Conservation (phyloP, 2,113 vertebrate species). For the Pholis gunnellus region DNA sequence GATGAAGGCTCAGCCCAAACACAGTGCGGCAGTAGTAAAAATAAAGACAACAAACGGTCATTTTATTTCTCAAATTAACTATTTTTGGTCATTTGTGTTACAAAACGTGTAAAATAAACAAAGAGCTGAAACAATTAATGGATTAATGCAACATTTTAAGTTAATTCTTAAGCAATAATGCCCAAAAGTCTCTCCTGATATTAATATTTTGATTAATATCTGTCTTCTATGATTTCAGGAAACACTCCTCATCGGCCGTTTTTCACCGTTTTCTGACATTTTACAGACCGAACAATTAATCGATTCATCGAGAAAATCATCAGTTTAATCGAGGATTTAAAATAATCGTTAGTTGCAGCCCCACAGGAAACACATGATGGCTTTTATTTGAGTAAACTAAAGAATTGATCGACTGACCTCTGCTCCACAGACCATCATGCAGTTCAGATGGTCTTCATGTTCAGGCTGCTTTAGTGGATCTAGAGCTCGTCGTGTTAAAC, state of each 20-base stretch:
- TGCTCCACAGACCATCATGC: no score
- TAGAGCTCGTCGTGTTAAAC: no score
- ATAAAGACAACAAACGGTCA: not conserved
- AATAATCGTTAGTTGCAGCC: no score
- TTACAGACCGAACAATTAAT: not conserved
- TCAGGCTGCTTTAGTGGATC: no score
- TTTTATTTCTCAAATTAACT: not conserved
- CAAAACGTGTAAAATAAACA: not conserved
- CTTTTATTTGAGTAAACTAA: no score
- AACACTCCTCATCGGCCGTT: no score
- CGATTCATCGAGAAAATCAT: no score
- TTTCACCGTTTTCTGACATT: not conserved
- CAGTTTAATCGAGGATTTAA: no score
- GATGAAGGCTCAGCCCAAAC: not conserved
- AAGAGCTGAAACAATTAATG: not conserved
- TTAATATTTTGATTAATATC: not conserved
- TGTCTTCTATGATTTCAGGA: not conserved
- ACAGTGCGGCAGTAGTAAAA: not conserved
- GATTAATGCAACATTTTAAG: no score
- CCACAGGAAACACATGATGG: no score
- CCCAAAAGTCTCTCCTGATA: not conserved
- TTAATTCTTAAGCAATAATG: not conserved
- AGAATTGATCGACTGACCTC: no score
- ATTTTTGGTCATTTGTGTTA: not conserved
- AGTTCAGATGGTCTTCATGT: no score